Conservation (phyloP, 1,140 invertebrate genomes). For the Drosophila littoralis region DNA sequence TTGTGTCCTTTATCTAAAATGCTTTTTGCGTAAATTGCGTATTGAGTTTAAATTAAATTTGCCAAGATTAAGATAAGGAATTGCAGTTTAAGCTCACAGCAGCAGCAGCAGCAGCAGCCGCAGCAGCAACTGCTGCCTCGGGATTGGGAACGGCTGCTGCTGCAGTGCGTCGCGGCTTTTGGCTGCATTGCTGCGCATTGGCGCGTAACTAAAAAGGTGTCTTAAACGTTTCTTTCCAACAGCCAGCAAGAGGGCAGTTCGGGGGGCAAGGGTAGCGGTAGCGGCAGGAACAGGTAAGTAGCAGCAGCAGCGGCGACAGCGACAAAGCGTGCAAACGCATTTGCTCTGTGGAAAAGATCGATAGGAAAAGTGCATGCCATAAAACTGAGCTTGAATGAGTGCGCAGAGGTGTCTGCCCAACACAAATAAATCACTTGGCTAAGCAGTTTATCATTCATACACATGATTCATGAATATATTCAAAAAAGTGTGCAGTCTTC, state of each 20-base stretch:
- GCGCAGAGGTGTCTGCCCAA: background rate
- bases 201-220: conserved; percentile 73
- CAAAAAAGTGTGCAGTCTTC: background rate
- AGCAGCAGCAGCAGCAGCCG: conserved; percentile 18
- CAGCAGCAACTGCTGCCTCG: conserved; percentile 2
- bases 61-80: conserved; percentile 80
- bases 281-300: conserved; percentile 20
- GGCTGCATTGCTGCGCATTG: conserved; percentile 54
- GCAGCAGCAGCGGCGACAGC: background rate
- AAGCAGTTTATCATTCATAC: conserved; percentile 15
- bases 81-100: conserved; percentile 46
- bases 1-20: conserved; percentile 78
- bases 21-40: conserved; percentile 83
- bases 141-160: background rate
- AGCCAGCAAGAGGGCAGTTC: conserved; percentile 1
- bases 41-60: conserved; percentile 83
- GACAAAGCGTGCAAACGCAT: background rate
- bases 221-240: conserved; percentile 69
- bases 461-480: background rate
- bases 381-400: conserved; percentile 42
- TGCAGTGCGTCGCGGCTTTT: conserved; percentile 34
- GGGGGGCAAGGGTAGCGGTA: background rate
- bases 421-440: conserved; percentile 26
- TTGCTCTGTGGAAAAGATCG: conserved; percentile 37
- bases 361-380: conserved; percentile 42